A percentile compares a stretch with the other conserved stretches of the same genome.
These are phyloP conservation scores for Lochmaea crataegi DNA, from an alignment of 2,888 invertebrate species.

Conservation along the genomic window DNA sequence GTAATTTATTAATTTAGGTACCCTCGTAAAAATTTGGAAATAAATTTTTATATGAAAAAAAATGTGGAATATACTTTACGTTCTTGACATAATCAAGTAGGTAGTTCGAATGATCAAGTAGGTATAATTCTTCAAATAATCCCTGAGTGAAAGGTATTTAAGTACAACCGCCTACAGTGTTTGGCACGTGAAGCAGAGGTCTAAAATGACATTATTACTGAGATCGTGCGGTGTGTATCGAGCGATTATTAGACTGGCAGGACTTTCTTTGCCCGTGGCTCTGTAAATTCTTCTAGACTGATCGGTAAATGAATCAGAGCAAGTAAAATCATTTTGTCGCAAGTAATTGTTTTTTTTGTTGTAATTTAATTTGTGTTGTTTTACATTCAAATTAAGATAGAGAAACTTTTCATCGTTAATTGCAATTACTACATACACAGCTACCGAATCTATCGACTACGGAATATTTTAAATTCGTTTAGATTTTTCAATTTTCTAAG, in stretches of 20 bases:
- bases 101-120: not conserved
- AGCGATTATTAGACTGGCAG: constrained; percentile 58
- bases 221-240: constrained; percentile 56
- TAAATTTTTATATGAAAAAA: not conserved
- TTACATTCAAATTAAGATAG: constrained; percentile 32
- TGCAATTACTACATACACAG: not conserved
- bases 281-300: constrained; percentile 46
- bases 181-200: constrained; percentile 46
- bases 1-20: not conserved
- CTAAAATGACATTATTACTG: constrained; percentile 57
- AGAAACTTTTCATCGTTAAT: constrained; percentile 36
- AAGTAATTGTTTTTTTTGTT: constrained; percentile 38
- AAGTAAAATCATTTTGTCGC: constrained; percentile 51
- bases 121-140: constrained; percentile 15
- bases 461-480: too few species aligned
- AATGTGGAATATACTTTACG: not conserved
- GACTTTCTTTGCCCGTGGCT: constrained; percentile 57
- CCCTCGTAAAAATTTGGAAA: too few species aligned
- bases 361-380: constrained; percentile 32
- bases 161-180: constrained; percentile 40
- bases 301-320: constrained; percentile 50
- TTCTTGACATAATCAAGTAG: not conserved
- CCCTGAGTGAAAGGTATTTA: constrained; percentile 46
- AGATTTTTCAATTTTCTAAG: too few species aligned
- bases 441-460: too few species aligned